A percentile compares a stretch with the other conserved stretches of the same genome.
Conservation (phyloP, 2,888 invertebrate species). For the Eugnorisma glareosa region DNA sequence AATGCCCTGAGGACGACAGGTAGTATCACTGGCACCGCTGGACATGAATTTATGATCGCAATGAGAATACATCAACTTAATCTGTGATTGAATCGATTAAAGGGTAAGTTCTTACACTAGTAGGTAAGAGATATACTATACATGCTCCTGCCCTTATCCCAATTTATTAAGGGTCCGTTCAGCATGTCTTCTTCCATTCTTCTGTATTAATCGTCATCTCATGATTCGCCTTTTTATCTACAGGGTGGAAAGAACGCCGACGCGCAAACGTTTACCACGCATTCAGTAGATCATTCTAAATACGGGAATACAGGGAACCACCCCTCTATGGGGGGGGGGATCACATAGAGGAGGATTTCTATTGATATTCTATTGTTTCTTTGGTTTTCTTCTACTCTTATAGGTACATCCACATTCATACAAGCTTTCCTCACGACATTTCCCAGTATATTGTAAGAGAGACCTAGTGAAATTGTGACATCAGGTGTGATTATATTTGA, state of each 20-base stretch:
- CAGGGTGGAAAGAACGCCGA: neutral
- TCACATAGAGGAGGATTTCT: no score
- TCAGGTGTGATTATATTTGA: neutral
- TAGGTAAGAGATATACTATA: neutral
- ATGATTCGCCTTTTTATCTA: neutral
- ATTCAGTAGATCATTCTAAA: neutral
- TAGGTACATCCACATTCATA: neutral
- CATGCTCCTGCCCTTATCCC: neutral
- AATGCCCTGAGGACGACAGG: slow-evolving; percentile 18
- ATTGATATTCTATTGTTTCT: no score
- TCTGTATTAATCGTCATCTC: neutral
- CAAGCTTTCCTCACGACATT: no score
- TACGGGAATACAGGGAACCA: neutral
- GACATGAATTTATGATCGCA: slow-evolving; percentile 22
- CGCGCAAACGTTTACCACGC: neutral
- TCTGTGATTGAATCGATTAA: slow-evolving; percentile 28
- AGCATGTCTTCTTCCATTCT: neutral
- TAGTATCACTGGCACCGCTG: slow-evolving; percentile 18
- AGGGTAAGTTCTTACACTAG: neutral
- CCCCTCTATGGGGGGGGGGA: neutral
- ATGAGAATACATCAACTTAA: slow-evolving; percentile 30
- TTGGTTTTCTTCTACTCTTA: no score
- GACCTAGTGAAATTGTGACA: neutral
- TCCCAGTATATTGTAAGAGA: neutral
- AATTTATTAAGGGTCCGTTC: neutral